Base-by-base conservation (phyloP, 2,888 invertebrate genomes). In the Myopa testacea region DNA sequence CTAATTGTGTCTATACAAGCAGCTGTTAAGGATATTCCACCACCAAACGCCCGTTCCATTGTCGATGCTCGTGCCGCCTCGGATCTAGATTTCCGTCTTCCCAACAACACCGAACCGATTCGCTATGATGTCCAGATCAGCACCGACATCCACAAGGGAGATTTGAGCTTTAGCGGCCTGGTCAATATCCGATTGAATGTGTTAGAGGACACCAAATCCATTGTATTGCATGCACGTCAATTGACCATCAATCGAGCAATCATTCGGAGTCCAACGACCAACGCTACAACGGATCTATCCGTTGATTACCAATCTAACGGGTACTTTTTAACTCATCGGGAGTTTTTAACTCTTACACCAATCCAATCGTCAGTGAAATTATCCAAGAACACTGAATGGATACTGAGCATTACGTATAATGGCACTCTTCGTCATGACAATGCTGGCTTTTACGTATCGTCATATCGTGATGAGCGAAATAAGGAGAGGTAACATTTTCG, bases 391-490 rank as follows among this genome's bases (percentile, higher is more conserved):
- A 86, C 87, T 19, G 88, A 87, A 0, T 92, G 93, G 83, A 84
- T 85, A 0, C 82, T 93, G 2, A 86, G 89, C 50, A 92, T 94
- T 79, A 83, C 87, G 0, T 95, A 92, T 82, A 84, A 84, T 0
- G 93, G 92, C 0, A 86, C 87, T 12, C 91, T 93, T 55, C 92
- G 92, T 67, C 90, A 90, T 16, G 92, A 93, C 77, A 91, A 93
- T 87, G 92, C 92, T 55, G 94, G 94, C 37, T 91, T 94, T 75
- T 93, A 93, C 80, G 86, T 92, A 0, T 93, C 93, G 5, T 91
- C 89, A 0, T 93, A 92, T 75, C 67, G 78, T 10, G 81, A 84
- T n/a, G 81, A 85, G 4, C 19, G 45, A n/a, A 65, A 63, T 2
- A 34, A 63, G 16, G 34, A 26, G 3, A 74, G 65, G 74, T 65